phyloP scores from a whole-genome alignment of 2,113 vertebrate species.

The Procavia capensis region DNA sequence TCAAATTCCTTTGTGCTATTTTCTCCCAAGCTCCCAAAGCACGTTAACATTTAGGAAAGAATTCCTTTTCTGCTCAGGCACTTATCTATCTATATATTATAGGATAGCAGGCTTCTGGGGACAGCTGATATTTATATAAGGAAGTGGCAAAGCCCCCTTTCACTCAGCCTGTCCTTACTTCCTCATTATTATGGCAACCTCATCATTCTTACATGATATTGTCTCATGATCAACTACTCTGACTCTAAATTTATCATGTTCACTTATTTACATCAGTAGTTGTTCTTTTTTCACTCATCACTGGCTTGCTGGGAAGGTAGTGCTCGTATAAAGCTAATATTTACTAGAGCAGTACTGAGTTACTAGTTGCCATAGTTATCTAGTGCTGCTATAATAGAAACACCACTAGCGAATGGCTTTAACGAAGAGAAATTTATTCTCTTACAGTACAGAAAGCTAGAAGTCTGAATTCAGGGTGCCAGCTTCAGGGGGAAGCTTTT shows the following conservation, averaged over 20 bases:
- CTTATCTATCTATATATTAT: constrained; percentile 3
- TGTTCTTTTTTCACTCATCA: background rate
- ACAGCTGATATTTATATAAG: background rate
- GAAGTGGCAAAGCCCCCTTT: background rate
- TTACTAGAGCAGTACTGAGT: background rate
- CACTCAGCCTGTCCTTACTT: background rate
- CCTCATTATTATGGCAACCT: background rate
- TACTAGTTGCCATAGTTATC: background rate
- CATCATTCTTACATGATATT: constrained; percentile 24
- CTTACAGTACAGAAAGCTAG: too few species aligned
- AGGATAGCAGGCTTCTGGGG: background rate
- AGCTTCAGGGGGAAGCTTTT: too few species aligned
- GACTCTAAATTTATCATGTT: background rate
- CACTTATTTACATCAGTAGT: background rate
- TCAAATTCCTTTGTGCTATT: background rate
- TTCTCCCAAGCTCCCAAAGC: background rate
- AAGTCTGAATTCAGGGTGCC: too few species aligned
- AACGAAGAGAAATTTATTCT: too few species aligned
- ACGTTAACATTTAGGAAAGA: constrained; percentile 23
- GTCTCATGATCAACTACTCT: background rate
- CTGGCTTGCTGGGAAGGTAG: background rate
- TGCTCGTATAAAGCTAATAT: background rate
- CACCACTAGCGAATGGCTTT: too few species aligned
- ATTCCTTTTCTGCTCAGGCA: background rate
- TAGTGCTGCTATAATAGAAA: too few species aligned